phyloP scores from a whole-genome alignment of 2,113 vertebrate genomes.

The Seriola rivoliana region DNA sequence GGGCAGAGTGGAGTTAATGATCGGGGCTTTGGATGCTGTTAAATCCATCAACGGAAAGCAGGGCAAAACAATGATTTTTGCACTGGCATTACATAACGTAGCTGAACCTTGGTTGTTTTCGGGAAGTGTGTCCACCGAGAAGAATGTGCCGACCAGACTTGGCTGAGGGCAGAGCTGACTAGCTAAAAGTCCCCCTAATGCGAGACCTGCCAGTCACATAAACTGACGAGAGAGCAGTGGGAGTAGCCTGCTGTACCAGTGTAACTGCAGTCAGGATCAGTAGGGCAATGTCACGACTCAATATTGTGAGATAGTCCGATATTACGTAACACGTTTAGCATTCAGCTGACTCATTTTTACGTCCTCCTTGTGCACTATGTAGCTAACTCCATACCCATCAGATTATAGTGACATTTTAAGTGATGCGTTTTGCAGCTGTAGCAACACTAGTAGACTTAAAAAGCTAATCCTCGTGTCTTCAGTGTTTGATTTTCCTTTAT shows the following conservation, averaged over 20 bases:
- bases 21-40: constrained; percentile 42
- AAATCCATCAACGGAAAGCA: constrained; percentile 54
- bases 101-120: constrained; percentile 65
- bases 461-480: not conserved
- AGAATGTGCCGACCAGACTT: constrained; percentile 61
- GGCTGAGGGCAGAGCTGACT: constrained; percentile 26
- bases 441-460: not conserved
- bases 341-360: constrained; percentile 55
- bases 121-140: constrained; percentile 64
- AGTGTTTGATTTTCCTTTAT: not conserved
- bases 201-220: constrained; percentile 11
- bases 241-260: constrained; percentile 17
- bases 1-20: constrained; percentile 3
- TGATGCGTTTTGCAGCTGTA: constrained; percentile 2
- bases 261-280: constrained; percentile 23
- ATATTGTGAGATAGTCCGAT: constrained; percentile 6
- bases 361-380: constrained; percentile 11
- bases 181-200: constrained; percentile 14
- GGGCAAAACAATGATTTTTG: constrained; percentile 39
- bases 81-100: constrained; percentile 64
- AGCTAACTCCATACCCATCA: not conserved
- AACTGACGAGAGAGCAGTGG: not conserved
- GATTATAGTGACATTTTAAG: not conserved
- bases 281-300: constrained; percentile 66
- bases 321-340: constrained; percentile 51